Conservation (phyloP, 1,140 invertebrate species). For the Zophobas morio region DNA sequence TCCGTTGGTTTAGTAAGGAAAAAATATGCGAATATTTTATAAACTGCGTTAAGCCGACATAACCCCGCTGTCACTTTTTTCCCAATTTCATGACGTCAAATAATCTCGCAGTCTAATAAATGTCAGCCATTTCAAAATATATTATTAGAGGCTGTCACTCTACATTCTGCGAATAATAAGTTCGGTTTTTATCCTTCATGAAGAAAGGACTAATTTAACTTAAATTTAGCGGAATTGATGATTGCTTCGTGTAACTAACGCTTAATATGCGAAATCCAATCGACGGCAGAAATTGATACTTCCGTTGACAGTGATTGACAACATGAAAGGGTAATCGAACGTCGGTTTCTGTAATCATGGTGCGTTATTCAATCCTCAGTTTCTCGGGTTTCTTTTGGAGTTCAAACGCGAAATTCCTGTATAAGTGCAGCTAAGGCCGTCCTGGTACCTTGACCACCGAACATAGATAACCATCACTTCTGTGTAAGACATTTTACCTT, state of each 20-base stretch:
- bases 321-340: constrained; percentile 11
- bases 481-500: not conserved
- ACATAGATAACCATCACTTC: not conserved
- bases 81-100: too few species aligned
- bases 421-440: too few species aligned
- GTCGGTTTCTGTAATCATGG: not conserved
- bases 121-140: too few species aligned
- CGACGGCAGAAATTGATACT: constrained; percentile 4
- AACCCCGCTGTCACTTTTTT: too few species aligned
- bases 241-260: not conserved
- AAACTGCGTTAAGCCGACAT: too few species aligned
- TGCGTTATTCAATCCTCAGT: not conserved
- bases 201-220: not conserved
- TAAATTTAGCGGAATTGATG: not conserved
- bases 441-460: too few species aligned
- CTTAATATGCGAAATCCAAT: not conserved
- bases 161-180: too few species aligned
- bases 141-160: too few species aligned
- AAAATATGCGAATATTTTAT: too few species aligned
- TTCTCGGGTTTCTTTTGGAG: not conserved
- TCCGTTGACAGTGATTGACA: constrained; percentile 15
- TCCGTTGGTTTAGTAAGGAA: too few species aligned
- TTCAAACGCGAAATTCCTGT: not conserved
- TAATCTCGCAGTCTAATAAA: too few species aligned
- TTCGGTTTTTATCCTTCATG: not conserved